Base-by-base conservation (phyloP, 2,113 vertebrate species). In the Elephas maximus region DNA sequence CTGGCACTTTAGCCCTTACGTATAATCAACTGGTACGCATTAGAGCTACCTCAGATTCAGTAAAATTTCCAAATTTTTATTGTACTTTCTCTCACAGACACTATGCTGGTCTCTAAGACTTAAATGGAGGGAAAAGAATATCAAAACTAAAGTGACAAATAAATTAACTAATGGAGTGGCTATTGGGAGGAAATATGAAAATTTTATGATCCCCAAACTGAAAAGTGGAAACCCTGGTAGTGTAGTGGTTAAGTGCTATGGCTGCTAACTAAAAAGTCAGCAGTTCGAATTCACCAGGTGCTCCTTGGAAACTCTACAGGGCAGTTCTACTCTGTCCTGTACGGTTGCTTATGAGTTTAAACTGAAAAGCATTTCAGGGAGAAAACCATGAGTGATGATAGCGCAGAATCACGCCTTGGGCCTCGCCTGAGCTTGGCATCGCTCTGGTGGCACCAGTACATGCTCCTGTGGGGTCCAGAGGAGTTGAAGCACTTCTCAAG, bases 21-120 rank as follows among this genome's bases (percentile, higher is more conserved):
- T 33, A n/a, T 37, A 89, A 87, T n/a, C 37, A 80, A 83, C 28
- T 21, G 24, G 69, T 63, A 67, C 67, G 63, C 60, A 90, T 81
- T 45, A 87, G 30, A 78, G 24, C 45, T 21, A 53, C 1, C 67
- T 71, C 23, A 28, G 82, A 71, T 62, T 93, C 63, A 86, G 74
- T 63, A 28, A 95, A 60, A 93, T 85, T 7, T 74, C 90, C 26
- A 93, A 71, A 33, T 44, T 88, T 74, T 33, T 88, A 45, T 89
- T 97, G 82, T 41, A 79, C 14, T 88, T 88, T 60, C 21, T 91
- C 62, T 93, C 71, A 48, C 0, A 81, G 79, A 88, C 69, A 86
- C n/a, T 77, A 62, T 5, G 23, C 45, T 94, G 73, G 48, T 90
- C 45, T 96, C 41, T 45, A 60, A 89, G 48, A 86, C 12, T n/a